phyloP scores from a whole-genome alignment of 2,797 vertebrate species.

The Sciurus carolinensis region DNA sequence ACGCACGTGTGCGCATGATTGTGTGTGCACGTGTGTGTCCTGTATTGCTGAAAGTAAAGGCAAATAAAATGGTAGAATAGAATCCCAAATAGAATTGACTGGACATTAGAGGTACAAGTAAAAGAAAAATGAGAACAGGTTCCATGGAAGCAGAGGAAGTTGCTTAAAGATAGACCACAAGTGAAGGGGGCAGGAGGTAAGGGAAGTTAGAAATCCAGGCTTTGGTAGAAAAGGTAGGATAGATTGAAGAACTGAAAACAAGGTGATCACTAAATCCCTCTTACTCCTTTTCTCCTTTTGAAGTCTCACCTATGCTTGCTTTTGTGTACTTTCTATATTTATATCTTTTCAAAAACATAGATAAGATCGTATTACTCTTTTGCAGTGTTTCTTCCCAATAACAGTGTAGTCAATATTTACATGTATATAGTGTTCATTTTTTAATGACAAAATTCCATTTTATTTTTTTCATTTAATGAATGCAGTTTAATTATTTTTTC shows the following conservation, averaged over 20 bases:
- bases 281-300: background rate
- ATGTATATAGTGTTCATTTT: background rate
- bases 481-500: background rate
- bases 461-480: background rate
- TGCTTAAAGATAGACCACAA: background rate
- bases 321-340: background rate
- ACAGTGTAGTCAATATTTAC: background rate
- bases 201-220: background rate
- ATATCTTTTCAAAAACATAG: background rate
- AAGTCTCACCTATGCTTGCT: background rate
- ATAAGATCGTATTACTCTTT: background rate
- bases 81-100: background rate
- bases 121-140: background rate
- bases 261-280: background rate
- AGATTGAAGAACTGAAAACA: background rate
- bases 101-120: background rate
- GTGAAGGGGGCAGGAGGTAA: background rate
- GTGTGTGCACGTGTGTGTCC: background rate
- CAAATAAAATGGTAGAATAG: background rate
- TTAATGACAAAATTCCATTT: background rate
- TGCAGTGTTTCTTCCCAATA: background rate
- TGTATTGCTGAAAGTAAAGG: background rate
- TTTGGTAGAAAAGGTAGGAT: background rate
- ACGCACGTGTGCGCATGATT: too few species aligned
- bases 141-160: background rate